Percentiles rank a stretch among this genome's conserved stretches.
Evolutionary conservation across 2,888 invertebrate genomes (phyloP).

Genomic region (Melolontha melolontha): DNA sequence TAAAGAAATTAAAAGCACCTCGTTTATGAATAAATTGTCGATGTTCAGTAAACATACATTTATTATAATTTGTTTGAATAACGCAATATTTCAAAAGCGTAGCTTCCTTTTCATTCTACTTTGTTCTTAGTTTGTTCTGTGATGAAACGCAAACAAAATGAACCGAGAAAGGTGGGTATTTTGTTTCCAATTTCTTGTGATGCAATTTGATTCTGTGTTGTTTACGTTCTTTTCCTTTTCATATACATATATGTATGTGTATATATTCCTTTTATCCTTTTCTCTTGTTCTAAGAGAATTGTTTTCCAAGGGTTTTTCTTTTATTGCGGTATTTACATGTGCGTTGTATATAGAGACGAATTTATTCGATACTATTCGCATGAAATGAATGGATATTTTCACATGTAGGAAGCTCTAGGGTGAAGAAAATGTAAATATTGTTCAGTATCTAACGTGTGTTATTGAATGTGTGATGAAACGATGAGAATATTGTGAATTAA

Average conservation of each 20-base stretch:
- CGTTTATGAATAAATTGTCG: too few species aligned
- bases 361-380: conserved; percentile 7
- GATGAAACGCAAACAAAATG: conserved; percentile 27
- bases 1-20: too few species aligned
- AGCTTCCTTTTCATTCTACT: background rate
- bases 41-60: too few species aligned
- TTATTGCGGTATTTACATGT: conserved; percentile 31
- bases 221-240: conserved; percentile 17
- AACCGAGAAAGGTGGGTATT: conserved; percentile 25
- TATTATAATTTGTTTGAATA: conserved; percentile 25
- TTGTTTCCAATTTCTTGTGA: conserved; percentile 35
- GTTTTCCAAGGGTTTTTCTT: conserved; percentile 22
- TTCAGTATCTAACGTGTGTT: too few species aligned
- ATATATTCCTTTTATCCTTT: conserved; percentile 14
- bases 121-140: conserved; percentile 3
- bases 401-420: background rate
- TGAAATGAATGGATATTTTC: conserved; percentile 17
- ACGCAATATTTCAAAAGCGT: conserved; percentile 11
- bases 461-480: too few species aligned
- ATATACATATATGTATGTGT: background rate
- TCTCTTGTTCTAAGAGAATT: conserved; percentile 20
- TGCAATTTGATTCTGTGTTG: conserved; percentile 25
- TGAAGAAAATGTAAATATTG: too few species aligned
- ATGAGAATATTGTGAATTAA: too few species aligned
- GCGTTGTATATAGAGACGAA: background rate